Evolutionary conservation across 2,888 invertebrate species (phyloP).

Genomic region (Amiota communis): DNA sequence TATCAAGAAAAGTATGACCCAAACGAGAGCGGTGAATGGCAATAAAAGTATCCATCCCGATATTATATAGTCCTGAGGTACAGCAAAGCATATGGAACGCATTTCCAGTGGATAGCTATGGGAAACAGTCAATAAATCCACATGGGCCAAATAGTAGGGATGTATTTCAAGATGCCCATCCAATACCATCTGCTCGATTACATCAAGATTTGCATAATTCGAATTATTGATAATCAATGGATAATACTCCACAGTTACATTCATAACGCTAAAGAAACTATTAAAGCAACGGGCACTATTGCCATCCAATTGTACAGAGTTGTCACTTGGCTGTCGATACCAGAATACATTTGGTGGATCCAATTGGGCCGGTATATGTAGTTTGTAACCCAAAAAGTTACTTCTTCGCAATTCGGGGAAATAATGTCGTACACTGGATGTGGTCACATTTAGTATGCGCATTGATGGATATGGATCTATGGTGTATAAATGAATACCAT

Average conservation of each 20-base stretch:
- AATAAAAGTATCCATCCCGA: neutral
- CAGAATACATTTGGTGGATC: slow-evolving; percentile 56
- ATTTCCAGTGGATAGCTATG: neutral
- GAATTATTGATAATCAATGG: slow-evolving; percentile 50
- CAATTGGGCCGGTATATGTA: slow-evolving; percentile 54
- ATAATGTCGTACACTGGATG: slow-evolving; percentile 22
- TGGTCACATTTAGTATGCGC: slow-evolving; percentile 33
- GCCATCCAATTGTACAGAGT: slow-evolving; percentile 43
- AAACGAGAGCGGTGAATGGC: slow-evolving; percentile 3
- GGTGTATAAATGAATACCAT: slow-evolving; percentile 43
- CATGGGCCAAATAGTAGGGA: slow-evolving; percentile 43
- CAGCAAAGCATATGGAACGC: slow-evolving; percentile 2
- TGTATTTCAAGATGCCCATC: slow-evolving; percentile 46
- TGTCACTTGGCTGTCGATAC: slow-evolving; percentile 30
- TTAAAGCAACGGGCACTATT: slow-evolving; percentile 43
- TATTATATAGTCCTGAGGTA: neutral
- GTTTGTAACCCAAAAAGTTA: slow-evolving; percentile 48
- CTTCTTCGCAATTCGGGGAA: slow-evolving; percentile 43
- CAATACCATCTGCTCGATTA: slow-evolving; percentile 40
- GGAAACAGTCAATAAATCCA: slow-evolving; percentile 24
- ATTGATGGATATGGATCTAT: slow-evolving; percentile 57
- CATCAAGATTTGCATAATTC: slow-evolving; percentile 44
- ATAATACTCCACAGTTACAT: slow-evolving; percentile 38
- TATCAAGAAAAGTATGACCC: slow-evolving; percentile 34
- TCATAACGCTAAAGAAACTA: slow-evolving; percentile 35